Evolutionary conservation across 2,888 invertebrate species (phyloP), one percentile per base, ranked within the genome.

Genomic region (Drosophila paranaensis): DNA sequence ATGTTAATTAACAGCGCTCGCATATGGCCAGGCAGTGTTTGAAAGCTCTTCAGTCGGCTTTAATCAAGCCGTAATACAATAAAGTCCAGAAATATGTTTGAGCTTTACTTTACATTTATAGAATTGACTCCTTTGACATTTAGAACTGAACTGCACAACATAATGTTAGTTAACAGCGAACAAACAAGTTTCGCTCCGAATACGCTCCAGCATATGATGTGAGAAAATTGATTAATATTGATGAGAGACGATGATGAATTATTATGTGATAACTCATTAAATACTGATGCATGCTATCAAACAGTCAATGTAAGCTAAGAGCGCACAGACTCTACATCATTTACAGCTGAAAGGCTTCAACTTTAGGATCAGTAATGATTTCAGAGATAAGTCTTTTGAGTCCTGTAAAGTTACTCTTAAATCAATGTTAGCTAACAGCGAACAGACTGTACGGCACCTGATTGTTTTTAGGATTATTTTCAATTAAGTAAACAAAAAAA

Each of bases 1-100:
- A 25, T 64, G 50, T 58, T 56, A 71, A 61, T 61, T 62, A 58
- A 63, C 57, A 63, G 27, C 20, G 33, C 30, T 53, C 6, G 6
- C 48, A n/a, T 33, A 33, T 50, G 11, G 16, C 0, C 33, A 33
- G 0, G 33, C 6, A 33, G 0, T 3, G 30, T 6, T 6, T 10
- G 45, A 16, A 4, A 33, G 16, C 1, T n/a, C 14, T 48, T 50
- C 3, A 33, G 11, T 11, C 10, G 10, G 6, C n/a, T 11, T 27
- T 27, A 46, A 27, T 9, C 27, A 8, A 46, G 20, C 27, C 11
- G 3, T 13, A 14, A 8, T 14, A 25, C 6, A 11, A 13, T 2
- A 13, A 20, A 20, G 20, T 5, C 20, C 2, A 6, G 6, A 39
- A 33, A 9, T 33, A 9, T 33, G 6, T 8, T 33, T 6, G 8